These are phyloP conservation scores for Hemicordylus capensis DNA, from an alignment of 2,113 vertebrate species.

Conservation along the genomic window DNA sequence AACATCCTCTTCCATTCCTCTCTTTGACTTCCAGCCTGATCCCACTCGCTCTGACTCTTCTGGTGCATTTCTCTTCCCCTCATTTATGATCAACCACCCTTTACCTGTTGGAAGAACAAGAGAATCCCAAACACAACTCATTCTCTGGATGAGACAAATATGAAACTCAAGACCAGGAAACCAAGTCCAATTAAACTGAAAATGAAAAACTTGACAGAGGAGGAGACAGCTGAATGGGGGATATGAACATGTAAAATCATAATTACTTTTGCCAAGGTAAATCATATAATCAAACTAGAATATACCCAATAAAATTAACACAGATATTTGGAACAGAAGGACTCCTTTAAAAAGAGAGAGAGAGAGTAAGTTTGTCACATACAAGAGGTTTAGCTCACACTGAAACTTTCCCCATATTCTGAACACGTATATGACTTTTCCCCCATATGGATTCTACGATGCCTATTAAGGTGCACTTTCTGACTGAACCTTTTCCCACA, in stretches of 20 bases:
- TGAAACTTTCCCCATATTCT: slow-evolving; percentile 54
- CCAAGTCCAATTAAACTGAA: neutral
- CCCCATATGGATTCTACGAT: slow-evolving; percentile 54
- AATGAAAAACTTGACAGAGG: neutral
- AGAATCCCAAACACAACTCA: neutral
- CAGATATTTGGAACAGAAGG: neutral
- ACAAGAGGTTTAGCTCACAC: slow-evolving; percentile 15
- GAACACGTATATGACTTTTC: slow-evolving; percentile 55
- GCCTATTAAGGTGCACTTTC: slow-evolving; percentile 45
- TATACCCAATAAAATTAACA: neutral
- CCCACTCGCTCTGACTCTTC: neutral
- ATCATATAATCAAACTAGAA: neutral
- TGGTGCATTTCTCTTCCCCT: too few relatives aligned
- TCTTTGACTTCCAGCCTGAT: neutral
- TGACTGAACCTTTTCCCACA: slow-evolving; percentile 59
- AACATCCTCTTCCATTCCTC: neutral
- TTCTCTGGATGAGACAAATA: neutral
- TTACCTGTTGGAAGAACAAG: neutral
- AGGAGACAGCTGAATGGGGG: neutral
- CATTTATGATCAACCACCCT: neutral
- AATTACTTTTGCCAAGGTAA: neutral
- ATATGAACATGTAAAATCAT: neutral
- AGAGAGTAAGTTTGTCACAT: too few relatives aligned
- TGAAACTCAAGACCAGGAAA: neutral
- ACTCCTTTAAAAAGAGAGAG: too few relatives aligned